Evolutionary conservation across 2,797 vertebrate species (phyloP), one percentile per base, ranked within the genome.

Genomic region (Peromyscus nudipes): DNA sequence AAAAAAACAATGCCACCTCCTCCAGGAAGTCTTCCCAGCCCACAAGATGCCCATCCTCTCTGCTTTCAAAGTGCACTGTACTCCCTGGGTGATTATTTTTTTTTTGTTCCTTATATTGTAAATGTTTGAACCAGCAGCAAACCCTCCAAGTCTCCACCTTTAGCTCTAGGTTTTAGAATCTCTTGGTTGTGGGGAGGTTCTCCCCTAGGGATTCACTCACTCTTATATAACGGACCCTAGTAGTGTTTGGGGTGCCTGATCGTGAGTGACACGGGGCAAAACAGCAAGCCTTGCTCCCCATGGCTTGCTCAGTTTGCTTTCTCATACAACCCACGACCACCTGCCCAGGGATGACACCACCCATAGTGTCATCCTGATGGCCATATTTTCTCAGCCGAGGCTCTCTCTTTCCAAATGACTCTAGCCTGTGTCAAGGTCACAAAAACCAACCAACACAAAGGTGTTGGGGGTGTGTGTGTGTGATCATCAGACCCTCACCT

Each of bases 1-100:
- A 34, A 43, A n/a, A 23, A 60, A 5, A 34, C 19, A 79, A 83
- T 4, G 6, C 43, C 16, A 43, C 83, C 27, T 92, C 82, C 75
- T 94, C 49, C 9, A 76, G 86, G 71, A 92, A 84, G 86, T 37
- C 77, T 93, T 93, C 71, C 84, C 69, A n/a, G 67, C 23, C 62
- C 17, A 23, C 92, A 49, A 62, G 27, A 19, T 57, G 4, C 43
- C 37, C 40, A 29, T 85, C 84, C 31, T 60, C 40, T 14, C 7
- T 62, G 60, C 57, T 76, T 40, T 40, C 31, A 91, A 75, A 89
- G 34, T 31, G 46, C 40, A 27, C 31, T 23, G 17, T 11, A 37
- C 60, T 57, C 75, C 43, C 6, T 69, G 10, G 0, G 0, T 14
- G n/a, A 21, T 69, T 73, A 37, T 87, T 86, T 67, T 12, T 46